Evolutionary conservation across 2,888 invertebrate genomes (phyloP), one percentile per base, ranked within the genome.

Genomic region (Oxyscelio sp.): DNA sequence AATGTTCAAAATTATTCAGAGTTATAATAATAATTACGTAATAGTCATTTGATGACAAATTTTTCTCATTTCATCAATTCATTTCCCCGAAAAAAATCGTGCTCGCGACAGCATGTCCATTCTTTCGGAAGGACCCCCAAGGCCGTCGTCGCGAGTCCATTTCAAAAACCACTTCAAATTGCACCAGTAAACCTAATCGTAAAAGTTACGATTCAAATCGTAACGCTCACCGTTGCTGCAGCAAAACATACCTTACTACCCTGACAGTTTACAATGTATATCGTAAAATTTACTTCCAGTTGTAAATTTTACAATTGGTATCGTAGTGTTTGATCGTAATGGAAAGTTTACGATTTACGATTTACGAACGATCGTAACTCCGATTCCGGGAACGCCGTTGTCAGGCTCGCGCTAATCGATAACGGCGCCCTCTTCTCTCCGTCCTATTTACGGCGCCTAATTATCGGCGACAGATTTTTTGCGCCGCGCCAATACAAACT

Each of bases 361-460:
- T 89, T 89, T 86, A 85, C 84, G 74, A 87, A 87, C 82, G 85
- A 88, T 88, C 88, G 86, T 85, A 84, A 84, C 77, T 87, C 59
- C 75, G 74, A 83, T 85, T 85, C 73, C 74, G 74, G 59, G 77
- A 81, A 86, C 83, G 83, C 77, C 82, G 81, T 81, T 78, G 84
- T 86, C 88, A 85, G 78, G 83, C 83, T 78, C 79, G 68, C 82
- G 86, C 83, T 86, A 87, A 88, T 88, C 87, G 87, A 86, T 87
- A 87, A 78, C 74, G 79, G 79, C 48, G 74, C 45, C 65, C 48
- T 70, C 50, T 54, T 13, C 50, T 5, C 45, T 27, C 13, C 40
- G 54, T 22, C 19, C 43, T 48, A 22, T 66, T 66, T 74, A 31
- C 74, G 40, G 31, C 56, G 77, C 43, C 61, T 70, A 54, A 71